These are phyloP conservation scores for Apodemia mormo DNA, from an alignment of 2,888 invertebrate species.

Conservation along the genomic window DNA sequence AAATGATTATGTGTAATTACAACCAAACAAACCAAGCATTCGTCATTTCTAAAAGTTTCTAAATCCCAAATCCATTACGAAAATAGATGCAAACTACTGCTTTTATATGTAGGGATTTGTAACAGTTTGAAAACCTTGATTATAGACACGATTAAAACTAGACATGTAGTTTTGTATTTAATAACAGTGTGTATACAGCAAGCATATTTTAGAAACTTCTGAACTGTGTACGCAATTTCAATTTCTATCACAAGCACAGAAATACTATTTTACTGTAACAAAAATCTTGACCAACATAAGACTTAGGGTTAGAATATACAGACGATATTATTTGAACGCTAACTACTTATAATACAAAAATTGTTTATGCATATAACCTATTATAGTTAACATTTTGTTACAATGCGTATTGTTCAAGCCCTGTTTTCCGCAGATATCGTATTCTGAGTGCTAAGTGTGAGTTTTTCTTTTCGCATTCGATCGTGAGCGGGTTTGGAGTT, in stretches of 20 bases:
- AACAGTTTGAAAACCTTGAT: neutral
- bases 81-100: neutral
- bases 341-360: constrained; percentile 75
- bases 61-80: neutral
- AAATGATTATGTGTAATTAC: too few species aligned
- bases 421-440: neutral
- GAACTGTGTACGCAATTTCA: constrained; percentile 3
- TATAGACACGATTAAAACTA: neutral
- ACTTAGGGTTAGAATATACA: constrained; percentile 33
- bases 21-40: too few species aligned
- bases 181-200: neutral
- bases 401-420: constrained; percentile 23
- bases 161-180: neutral
- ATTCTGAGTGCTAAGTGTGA: too few species aligned
- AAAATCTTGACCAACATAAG: constrained; percentile 22
- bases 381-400: constrained; percentile 46
- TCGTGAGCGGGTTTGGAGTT: too few species aligned
- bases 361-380: constrained; percentile 71
- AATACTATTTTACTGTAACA: neutral
- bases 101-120: neutral
- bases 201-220: neutral
- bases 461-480: too few species aligned
- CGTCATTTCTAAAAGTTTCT: too few species aligned
- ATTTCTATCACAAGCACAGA: constrained; percentile 10
- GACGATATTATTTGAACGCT: constrained; percentile 57